Percentiles rank a stretch among this genome's conserved stretches.
phyloP scores from a whole-genome alignment of 2,113 vertebrate genomes.

The Panthera uncia region DNA sequence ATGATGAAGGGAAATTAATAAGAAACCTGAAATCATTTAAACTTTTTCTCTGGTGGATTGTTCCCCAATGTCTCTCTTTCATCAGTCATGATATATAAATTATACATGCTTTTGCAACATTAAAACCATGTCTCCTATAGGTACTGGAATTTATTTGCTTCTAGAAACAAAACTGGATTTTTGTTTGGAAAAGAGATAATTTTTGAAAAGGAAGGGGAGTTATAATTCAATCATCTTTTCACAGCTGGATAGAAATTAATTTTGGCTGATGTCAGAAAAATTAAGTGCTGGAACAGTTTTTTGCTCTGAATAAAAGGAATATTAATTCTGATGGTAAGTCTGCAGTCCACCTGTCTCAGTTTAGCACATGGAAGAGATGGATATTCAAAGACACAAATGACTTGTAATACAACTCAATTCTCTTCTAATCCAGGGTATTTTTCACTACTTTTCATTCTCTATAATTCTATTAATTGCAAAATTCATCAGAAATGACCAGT shows the following conservation, averaged over 20 bases:
- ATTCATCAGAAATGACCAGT: background rate
- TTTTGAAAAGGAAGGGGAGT: constrained; percentile 49
- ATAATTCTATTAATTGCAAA: background rate
- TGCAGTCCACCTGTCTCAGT: background rate
- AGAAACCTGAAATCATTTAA: constrained; percentile 61
- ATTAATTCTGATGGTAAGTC: background rate
- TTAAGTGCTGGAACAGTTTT: constrained; percentile 47
- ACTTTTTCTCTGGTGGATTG: constrained; percentile 25
- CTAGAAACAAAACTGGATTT: constrained; percentile 45
- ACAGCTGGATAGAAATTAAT: constrained; percentile 71
- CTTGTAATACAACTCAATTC: background rate
- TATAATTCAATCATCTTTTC: constrained; percentile 69
- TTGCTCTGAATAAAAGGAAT: constrained; percentile 49
- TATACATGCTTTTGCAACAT: constrained; percentile 11
- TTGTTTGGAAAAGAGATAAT: constrained; percentile 48
- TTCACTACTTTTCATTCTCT: background rate
- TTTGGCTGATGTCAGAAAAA: constrained; percentile 58
- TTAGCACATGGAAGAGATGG: constrained; percentile 48
- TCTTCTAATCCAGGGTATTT: background rate
- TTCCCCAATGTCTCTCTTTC: constrained; percentile 41
- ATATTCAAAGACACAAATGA: constrained; percentile 5
- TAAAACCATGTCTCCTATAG: constrained; percentile 34
- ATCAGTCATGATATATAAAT: background rate
- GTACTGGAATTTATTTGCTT: constrained; percentile 44
- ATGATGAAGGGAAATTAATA: constrained; percentile 55